Conservation (phyloP, 2,888 invertebrate genomes). For the Scrobipalpa atriplicella region DNA sequence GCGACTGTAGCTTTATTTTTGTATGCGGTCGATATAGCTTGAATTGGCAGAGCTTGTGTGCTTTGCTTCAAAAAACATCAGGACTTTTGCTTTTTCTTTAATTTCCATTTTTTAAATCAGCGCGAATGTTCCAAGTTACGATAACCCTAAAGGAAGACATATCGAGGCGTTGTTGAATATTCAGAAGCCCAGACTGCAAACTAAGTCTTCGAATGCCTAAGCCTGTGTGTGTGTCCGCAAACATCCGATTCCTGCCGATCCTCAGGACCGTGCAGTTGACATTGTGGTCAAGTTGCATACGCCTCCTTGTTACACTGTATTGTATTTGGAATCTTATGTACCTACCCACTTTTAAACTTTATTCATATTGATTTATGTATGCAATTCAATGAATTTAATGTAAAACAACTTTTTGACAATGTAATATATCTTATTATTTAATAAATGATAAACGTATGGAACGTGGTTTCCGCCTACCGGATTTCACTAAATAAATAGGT, state of each 20-base stretch:
- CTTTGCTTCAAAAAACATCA: background rate
- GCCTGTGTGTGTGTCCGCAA: slow-evolving; percentile 1
- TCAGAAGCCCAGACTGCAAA: background rate
- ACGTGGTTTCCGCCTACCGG: no score
- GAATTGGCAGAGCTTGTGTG: background rate
- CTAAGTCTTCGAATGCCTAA: background rate
- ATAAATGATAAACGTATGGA: no score
- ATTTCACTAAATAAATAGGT: no score
- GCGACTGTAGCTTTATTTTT: slow-evolving; percentile 9
- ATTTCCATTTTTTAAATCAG: background rate
- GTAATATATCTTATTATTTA: no score
- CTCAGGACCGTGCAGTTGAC: background rate
- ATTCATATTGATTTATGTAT: no score
- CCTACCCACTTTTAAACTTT: no score
- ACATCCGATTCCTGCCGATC: background rate
- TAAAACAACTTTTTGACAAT: no score
- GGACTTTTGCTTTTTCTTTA: background rate
- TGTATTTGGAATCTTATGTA: no score
- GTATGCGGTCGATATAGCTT: slow-evolving; percentile 9
- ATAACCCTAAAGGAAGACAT: background rate
- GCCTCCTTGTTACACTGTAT: no score
- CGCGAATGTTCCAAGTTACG: background rate
- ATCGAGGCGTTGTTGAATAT: background rate
- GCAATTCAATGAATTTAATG: no score
- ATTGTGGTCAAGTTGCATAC: background rate